Base-by-base conservation (phyloP, 2,113 vertebrate species). In the Ranitomeya variabilis region DNA sequence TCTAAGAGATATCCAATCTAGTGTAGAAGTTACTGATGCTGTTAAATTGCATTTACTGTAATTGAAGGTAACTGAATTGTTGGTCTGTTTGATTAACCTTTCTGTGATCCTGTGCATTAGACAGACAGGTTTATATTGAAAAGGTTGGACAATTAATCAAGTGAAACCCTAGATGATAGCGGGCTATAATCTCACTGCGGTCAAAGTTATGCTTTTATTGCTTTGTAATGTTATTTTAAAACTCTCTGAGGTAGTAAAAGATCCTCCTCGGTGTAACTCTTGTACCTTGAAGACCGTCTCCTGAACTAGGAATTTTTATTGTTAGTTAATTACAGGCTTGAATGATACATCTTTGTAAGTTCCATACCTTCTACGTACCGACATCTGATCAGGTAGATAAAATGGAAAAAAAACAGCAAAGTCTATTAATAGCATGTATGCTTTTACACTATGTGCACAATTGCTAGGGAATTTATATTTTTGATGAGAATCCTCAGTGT, bases 151-250 rank as follows among this genome's bases (percentile, higher is more conserved):
- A n/a, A n/a, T 59, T 60, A 76, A 59, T 57, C 12, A 60, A 76
- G 51, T 76, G 59, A 80, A 87, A 80, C 64, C 16, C 10, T 6
- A 69, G 62, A 88, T 45, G 18, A 37, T 62, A 51, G 26, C 23
- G 23, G 86, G 16, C 55, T 81, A 7, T 87, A 73, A 87, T 81
- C 54, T 51, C 21, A 13, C 62, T 11, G 6, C 5, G 86, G 77
- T 74, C 79, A 60, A 60, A 74, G 79, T n/a, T 57, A 60, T 23
- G 6, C 64, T 37, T 80, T 80, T 80, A 74, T 82, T 73, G 86
- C 67, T 87, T 55, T 15, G 52, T 69, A 74, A 59, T 74, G 66
- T 62, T 19, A 55, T 74, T 82, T 79, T 31, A 26, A 60, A 78
- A 66, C 59, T n/a, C 10, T 67, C 15, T 21, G 18, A 77, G 26